Base-by-base conservation (phyloP, 2,113 vertebrate species). In the Cyanoramphus novaezelandiae region DNA sequence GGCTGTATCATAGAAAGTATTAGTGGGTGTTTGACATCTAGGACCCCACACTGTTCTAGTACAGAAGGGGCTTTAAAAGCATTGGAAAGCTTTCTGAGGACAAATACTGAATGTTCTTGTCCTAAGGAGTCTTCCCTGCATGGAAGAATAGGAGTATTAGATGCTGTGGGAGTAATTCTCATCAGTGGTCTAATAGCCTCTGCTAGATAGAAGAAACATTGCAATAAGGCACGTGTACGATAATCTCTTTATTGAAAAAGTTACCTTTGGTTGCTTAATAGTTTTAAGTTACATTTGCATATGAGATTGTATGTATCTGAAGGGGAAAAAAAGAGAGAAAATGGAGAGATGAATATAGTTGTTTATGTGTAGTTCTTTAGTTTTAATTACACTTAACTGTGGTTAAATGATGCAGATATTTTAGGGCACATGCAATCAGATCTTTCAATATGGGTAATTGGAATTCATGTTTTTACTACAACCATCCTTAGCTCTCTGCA, bases 381-480 rank as follows among this genome's bases (percentile, higher is more conserved):
- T 65, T 95, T 86, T 88, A 92, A 83, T 83, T 86, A 44, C 39
- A 57, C 44, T 75, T 88, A 62, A 13, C 76, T 96, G 33, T 69
- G 28, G 37, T 92, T 85, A 92, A 92, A 53, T 79, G 15, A 50
- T 80, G 43, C 52, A 72, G 71, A 14, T 86, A 86, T 88, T 89
- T 94, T 83, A 86, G 64, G 80, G 44, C 46, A 31, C 63, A 9
- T 28, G 6, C 74, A 91, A 70, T 89, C 69, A 78, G 64, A 29
- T 92, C 24, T 86, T 86, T 94, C 78, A 82, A 81, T 71, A 33
- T 82, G n/a, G 84, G 4, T 94, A 94, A 86, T 63, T 92, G 64
- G 69, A 96, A 89, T 91, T 84, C n/a, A 28, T 91, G 39, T 35
- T 81, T 91, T 94, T 88, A 69, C 39, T 90, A 5, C 74, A 80